Evolutionary conservation across 2,797 vertebrate species (phyloP), one percentile per base, ranked within the genome.

Genomic region (Platalea minor): DNA sequence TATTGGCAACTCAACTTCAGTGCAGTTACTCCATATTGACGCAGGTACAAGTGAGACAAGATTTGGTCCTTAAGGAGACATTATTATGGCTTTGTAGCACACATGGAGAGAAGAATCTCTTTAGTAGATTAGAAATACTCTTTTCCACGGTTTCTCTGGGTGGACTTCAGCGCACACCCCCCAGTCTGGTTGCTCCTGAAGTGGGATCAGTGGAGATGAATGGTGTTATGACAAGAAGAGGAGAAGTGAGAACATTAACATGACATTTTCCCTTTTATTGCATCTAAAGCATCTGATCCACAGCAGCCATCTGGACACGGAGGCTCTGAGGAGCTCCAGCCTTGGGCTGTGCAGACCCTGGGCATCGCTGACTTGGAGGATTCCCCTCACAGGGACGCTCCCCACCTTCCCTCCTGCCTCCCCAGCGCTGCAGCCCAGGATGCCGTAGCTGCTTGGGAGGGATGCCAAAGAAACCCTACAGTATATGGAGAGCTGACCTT

Each of bases 401-500:
- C 31, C 56, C 41, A 80, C 17, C 43, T 89, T 24, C 60, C 60
- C 85, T 85, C 53, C 75, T 54, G 57, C 54, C 85, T 78, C 61
- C 50, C 65, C 64, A 50, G 26, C 13, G 39, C 87, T 88, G 39
- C 56, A 41, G 59, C n/a, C 33, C n/a, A 48, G 83, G 67, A 69
- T 28, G 41, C 73, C 0, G 1, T 75, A 51, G 83, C 83, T 88
- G 68, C 85, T 79, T 3, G 60, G 88, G 80, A 96, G 57, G 31
- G 73, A 48, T 89, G 91, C 83, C 93, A 94, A 60, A 85, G 51
- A 60, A 89, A 60, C 74, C 67, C 78, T 64, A 1, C 64, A 33
- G 16, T 11, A 64, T 57, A 37, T 9, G 56, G 33, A 91, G 63
- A 85, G 83, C 93, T 92, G 94, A 88, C 96, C 91, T 91, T 93